Evolutionary conservation across 2,113 vertebrate genomes (phyloP), one percentile per base, ranked within the genome.

Genomic region (Syngnathoides biaculeatus): DNA sequence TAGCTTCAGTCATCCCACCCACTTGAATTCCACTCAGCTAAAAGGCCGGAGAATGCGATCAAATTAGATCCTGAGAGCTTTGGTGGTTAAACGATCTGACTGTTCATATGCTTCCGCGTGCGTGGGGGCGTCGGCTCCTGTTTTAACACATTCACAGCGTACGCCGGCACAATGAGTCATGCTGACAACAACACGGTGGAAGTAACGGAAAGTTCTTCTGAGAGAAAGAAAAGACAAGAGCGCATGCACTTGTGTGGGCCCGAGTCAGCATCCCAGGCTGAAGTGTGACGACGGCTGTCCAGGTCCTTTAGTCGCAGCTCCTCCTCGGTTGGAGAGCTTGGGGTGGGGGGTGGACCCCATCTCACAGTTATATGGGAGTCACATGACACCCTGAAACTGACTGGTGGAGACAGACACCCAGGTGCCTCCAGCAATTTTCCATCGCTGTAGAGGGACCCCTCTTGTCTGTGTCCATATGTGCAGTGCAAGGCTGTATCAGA

Each of bases 1-100:
- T 62, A 62, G 39, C 40, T 62, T 17, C 60, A 62, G 14, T 62
- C 14, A 62, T 43, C 60, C 40, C 40, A 42, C 59, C 59, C 59
- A 40, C 59, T 43, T 26, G 22, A 43, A 14, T 45, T 43, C 12
- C 40, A 26, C 38, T 62, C 39, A 7, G 40, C 60, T 62, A 26
- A 62, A 62, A 43, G 40, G 39, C 24, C 17, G 60, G 13, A 45
- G 40, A 62, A 62, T 43, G 40, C 59, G 38, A 61, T 61, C 59
- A 61, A 61, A 61, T 61, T 42, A 61, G 38, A 38, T 42, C 13
- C 40, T 3, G 60, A 43, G 60, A 62, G 60, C 60, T 43, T 62
- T 43, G n/a, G 8, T 10, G 39, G 40, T 43, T 42, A 62, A 43
- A 43, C 22, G 6, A 26, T 62, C 22, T 15, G 39, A 43, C 13